Conservation (phyloP, 2,888 invertebrate genomes). For the Drosophila tanythrix region DNA sequence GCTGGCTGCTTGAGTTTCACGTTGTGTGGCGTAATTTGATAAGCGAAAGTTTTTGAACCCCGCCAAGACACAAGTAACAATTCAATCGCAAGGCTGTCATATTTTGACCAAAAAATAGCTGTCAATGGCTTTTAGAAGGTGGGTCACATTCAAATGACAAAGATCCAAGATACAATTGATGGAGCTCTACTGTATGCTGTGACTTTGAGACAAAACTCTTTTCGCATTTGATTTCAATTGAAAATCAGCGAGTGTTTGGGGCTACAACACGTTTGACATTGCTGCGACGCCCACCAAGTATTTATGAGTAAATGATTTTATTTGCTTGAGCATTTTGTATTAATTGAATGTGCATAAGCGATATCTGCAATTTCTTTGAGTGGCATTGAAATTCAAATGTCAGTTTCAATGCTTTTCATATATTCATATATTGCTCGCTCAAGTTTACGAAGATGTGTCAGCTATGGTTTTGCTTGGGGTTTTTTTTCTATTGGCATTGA, state of each 20-base stretch:
- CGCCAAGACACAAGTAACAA: conserved; percentile 30
- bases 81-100: conserved; percentile 62
- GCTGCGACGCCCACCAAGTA: conserved; percentile 69
- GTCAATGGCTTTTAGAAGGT: conserved; percentile 51
- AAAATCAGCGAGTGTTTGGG: conserved; percentile 33
- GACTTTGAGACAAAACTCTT: conserved; percentile 40
- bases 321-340: conserved; percentile 17
- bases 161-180: conserved; percentile 44
- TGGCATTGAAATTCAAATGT: conserved; percentile 72
- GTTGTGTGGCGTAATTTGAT: conserved; percentile 62
- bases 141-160: conserved; percentile 43
- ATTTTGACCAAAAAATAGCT: conserved; percentile 1
- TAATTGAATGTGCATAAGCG: conserved; percentile 24
- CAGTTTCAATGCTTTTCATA: conserved; percentile 55
- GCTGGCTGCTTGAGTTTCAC: conserved; percentile 38
- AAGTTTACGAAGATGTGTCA: conserved; percentile 68
- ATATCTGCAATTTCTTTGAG: conserved; percentile 70
- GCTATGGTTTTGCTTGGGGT: conserved; percentile 29
- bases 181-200: conserved; percentile 12
- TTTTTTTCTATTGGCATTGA: conserved; percentile 51
- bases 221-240: conserved; percentile 62
- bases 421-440: conserved; percentile 29
- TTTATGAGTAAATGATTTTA: conserved; percentile 6
- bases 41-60: conserved; percentile 79
- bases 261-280: conserved; percentile 63